phyloP scores from a whole-genome alignment of 2,797 vertebrate genomes.

The Adrianichthys oophorus region DNA sequence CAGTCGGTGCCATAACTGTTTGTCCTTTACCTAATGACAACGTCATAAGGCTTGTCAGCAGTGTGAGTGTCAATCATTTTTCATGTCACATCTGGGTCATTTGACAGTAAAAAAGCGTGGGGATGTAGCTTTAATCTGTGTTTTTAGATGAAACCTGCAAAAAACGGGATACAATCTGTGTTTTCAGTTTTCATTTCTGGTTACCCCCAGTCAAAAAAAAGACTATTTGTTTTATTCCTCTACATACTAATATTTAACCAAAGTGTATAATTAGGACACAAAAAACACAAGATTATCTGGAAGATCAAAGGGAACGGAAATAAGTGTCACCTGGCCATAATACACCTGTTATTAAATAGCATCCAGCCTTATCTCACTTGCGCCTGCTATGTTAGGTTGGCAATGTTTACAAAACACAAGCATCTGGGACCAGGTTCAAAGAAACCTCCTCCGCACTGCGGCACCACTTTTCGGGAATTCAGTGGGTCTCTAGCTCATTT shows the following conservation, averaged over 20 bases:
- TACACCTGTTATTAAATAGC: slow-evolving; percentile 22
- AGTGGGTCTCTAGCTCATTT: slow-evolving; percentile 28
- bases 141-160: no score
- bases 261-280: background rate
- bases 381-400: slow-evolving; percentile 35
- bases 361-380: slow-evolving; percentile 19
- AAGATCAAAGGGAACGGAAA: slow-evolving; percentile 20
- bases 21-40: slow-evolving; percentile 60
- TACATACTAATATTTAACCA: background rate
- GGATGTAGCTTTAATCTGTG: background rate
- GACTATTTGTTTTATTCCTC: background rate
- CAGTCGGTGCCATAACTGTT: slow-evolving; percentile 56
- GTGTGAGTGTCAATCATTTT: slow-evolving; percentile 31
- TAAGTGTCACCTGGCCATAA: slow-evolving; percentile 22
- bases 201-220: no score
- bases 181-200: slow-evolving; percentile 3
- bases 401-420: slow-evolving; percentile 61
- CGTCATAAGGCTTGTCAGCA: slow-evolving; percentile 65
- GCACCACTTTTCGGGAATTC: slow-evolving; percentile 37
- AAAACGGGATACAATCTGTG: background rate
- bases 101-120: slow-evolving; percentile 28
- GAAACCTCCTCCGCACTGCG: slow-evolving; percentile 11
- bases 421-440: slow-evolving; percentile 64
- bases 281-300: background rate
- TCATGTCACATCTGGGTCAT: slow-evolving; percentile 27